Percentiles rank a stretch among this genome's conserved stretches.
phyloP scores from a whole-genome alignment of 2,113 vertebrate genomes.

The human region GRCh38 chr1:212638501-212639000 shows the following conservation, averaged over 20 bases:
- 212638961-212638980: not conserved
- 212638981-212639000: not conserved
- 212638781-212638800: not conserved
- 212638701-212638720: constrained; percentile 70
- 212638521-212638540: not conserved
- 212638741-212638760: not conserved
- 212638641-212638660: constrained; percentile 65
- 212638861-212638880: not conserved
- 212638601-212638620: constrained; percentile 51
- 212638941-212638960: not conserved
- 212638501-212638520: not conserved
- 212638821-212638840: not conserved
- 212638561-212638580: not conserved
- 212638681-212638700: constrained; percentile 63
- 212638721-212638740: constrained; percentile 23
- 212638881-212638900: not conserved
- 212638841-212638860: not conserved
- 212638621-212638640: constrained; percentile 18
- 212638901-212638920: not conserved
- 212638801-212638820: not conserved
- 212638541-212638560: not conserved
- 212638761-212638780: constrained; percentile 29
- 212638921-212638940: rapidly evolving
- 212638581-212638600: constrained; percentile 51
- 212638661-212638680: constrained; percentile 46